Conservation (phyloP, 2,113 vertebrate genomes). For the Dissostichus mawsoni region DNA sequence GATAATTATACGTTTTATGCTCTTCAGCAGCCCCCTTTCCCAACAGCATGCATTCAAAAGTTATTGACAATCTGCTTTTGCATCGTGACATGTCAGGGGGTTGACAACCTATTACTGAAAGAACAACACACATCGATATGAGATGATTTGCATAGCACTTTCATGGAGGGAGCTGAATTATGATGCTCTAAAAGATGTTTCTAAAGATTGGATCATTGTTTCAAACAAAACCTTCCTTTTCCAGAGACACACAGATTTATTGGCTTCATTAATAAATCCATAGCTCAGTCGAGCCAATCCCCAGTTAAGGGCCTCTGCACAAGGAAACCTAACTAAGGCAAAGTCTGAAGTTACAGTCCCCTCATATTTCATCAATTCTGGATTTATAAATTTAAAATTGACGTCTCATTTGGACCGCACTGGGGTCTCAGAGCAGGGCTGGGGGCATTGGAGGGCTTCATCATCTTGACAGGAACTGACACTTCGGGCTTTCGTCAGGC, state of each 20-base stretch:
- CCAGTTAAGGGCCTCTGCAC: conserved; percentile 63
- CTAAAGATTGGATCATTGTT: conserved; percentile 43
- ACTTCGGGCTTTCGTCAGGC: conserved; percentile 71
- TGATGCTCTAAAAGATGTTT: conserved; percentile 23
- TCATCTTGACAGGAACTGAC: conserved; percentile 83
- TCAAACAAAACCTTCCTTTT: conserved; percentile 49
- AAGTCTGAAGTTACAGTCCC: conserved; percentile 49
- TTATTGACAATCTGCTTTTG: neutral
- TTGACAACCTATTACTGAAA: neutral
- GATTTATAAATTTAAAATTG: conserved; percentile 77
- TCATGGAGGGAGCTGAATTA: conserved; percentile 4
- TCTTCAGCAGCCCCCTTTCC: too few species aligned
- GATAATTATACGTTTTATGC: neutral
- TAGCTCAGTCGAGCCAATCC: conserved; percentile 38
- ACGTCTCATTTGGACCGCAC: conserved; percentile 63
- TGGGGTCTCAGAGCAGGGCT: conserved; percentile 66
- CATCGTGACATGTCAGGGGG: neutral
- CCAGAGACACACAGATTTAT: conserved; percentile 44
- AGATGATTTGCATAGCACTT: neutral
- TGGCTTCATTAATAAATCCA: conserved; percentile 54
- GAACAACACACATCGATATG: conserved; percentile 5
- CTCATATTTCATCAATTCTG: conserved; percentile 78
- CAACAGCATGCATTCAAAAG: neutral
- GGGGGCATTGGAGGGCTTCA: conserved; percentile 75
- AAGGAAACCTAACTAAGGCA: conserved; percentile 58